A percentile compares a stretch with the other conserved stretches of the same genome.
phyloP scores from a whole-genome alignment of 2,113 vertebrate species.

The Ciconia maguari region DNA sequence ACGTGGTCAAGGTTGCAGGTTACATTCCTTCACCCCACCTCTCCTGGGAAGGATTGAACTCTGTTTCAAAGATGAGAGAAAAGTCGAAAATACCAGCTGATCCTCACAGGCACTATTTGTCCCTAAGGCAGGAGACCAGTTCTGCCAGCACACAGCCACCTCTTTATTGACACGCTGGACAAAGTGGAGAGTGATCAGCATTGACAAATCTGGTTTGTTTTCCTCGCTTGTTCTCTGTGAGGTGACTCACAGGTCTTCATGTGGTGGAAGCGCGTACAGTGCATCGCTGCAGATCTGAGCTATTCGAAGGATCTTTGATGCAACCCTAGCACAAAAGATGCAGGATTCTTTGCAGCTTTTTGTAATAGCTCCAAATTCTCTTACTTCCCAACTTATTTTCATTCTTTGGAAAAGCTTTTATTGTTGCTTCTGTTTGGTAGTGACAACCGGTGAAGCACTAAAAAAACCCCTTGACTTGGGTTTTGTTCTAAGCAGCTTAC shows the following conservation, averaged over 20 bases:
- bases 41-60: not conserved
- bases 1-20: not conserved
- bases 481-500: not conserved
- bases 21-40: not conserved
- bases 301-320: not conserved
- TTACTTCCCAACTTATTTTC: not conserved
- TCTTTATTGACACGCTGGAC: fast-evolving
- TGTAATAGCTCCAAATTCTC: not conserved
- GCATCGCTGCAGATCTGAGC: not conserved
- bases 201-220: not conserved
- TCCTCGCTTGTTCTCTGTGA: not conserved
- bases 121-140: not conserved
- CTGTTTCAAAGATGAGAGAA: not conserved
- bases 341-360: not conserved
- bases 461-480: not conserved
- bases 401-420: not conserved
- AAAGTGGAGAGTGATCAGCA: not conserved
- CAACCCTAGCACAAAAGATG: not conserved
- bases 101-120: not conserved
- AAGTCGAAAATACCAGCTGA: not conserved
- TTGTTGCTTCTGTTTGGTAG: not conserved
- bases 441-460: not conserved
- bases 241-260: not conserved
- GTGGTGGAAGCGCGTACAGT: not conserved
- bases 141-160: not conserved